Base-by-base conservation (phyloP, 2,888 invertebrate species). In the Tyria jacobaeae region DNA sequence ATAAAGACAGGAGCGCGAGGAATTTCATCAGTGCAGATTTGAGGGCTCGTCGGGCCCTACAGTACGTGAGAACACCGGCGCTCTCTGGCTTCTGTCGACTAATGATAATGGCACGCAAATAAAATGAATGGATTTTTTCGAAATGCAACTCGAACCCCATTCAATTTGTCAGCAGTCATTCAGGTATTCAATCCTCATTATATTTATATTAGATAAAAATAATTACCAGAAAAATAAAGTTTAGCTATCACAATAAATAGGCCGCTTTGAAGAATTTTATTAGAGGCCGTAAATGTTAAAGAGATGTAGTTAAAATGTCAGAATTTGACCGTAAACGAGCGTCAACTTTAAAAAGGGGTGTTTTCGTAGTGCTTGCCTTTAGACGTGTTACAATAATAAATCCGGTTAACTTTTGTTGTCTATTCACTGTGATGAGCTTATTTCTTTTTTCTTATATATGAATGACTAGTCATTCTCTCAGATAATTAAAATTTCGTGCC, bases 11-110 rank as follows among this genome's bases (percentile, higher is more conserved):
- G 87, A 90, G 84, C 85, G 88, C 78, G 67, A 79, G 86, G 92
- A 89, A 94, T 94, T 90, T 85, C 85, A 88, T 88, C 90, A 89
- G 82, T 87, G 89, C 90, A 90, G 91, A 92, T 92, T 91, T 89
- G 85, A 91, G 89, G 88, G 84, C 86, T 85, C 80, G 72, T 82
- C 79, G 83, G 83, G 37, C 85, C 84, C 83, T 71, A 70, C 80
- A 66, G 72, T 79, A 89, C 86, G 89, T 92, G 92, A 90, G 89
- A 92, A 90, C 85, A 71, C 75, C 60, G 66, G 72, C 78, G 64
- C 64, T 64, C 62, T 64, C 62, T 73, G 66, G 73, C 64, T 72
- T 69, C 62, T 74, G 73, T 75, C 60, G 75, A 78, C 75, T 70
- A 83, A 87, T 88, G 85, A 87, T 87, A 87, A 81, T 80, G 82